A percentile compares a stretch with the other conserved stretches of the same genome.
phyloP scores from a whole-genome alignment of 2,888 invertebrate genomes.

The Aethes cnicana region DNA sequence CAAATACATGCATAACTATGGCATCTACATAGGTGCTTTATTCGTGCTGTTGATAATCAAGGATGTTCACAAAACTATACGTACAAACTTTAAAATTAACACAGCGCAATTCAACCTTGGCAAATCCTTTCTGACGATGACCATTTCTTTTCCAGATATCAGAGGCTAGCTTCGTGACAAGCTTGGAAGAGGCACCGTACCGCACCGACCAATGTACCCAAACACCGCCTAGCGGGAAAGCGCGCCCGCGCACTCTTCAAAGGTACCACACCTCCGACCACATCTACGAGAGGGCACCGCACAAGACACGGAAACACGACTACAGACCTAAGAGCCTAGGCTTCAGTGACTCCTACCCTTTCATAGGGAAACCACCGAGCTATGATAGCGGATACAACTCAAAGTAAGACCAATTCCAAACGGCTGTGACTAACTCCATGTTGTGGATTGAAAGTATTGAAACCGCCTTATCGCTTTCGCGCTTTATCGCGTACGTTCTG shows the following conservation, averaged over 20 bases:
- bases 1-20: no score
- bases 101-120: no score
- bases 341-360: constrained; percentile 67
- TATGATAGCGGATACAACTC: constrained; percentile 59
- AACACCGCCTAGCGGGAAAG: constrained; percentile 71
- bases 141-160: constrained; percentile 59
- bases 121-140: no score
- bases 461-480: no score
- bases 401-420: constrained; percentile 56
- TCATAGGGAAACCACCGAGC: constrained; percentile 65
- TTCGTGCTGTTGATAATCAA: no score
- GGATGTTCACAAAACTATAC: no score
- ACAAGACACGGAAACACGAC: constrained; percentile 56
- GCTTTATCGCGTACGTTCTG: no score
- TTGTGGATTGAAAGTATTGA: background rate
- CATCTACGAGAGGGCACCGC: constrained; percentile 58
- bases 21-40: no score
- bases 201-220: constrained; percentile 75
- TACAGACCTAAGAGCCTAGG: constrained; percentile 63
- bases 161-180: constrained; percentile 76
- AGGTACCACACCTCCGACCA: constrained; percentile 82
- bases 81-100: no score
- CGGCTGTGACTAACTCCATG: constrained; percentile 41
- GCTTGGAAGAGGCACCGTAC: constrained; percentile 62
- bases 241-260: constrained; percentile 75